These are phyloP conservation scores for Cataglyphis rosenhaueri DNA, from an alignment of 2,888 invertebrate species.

Conservation along the genomic window DNA sequence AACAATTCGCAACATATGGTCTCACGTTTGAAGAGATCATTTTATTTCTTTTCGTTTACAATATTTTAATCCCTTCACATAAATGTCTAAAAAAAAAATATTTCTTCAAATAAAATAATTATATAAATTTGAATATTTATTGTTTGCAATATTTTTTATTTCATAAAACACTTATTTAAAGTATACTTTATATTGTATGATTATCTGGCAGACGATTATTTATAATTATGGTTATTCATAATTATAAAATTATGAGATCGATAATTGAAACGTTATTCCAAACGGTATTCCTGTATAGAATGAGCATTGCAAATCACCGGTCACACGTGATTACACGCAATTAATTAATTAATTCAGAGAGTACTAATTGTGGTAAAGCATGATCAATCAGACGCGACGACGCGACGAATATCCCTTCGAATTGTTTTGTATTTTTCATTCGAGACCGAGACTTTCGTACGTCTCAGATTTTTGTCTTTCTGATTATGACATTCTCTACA, in stretches of 20 bases:
- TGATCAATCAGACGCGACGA: background rate
- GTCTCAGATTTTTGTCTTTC: background rate
- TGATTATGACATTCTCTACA: background rate
- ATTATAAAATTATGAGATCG: conserved; percentile 19
- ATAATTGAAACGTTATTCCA: background rate
- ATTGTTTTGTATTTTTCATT: conserved; percentile 6
- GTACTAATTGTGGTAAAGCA: conserved; percentile 15
- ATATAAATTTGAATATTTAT: background rate
- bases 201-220: background rate
- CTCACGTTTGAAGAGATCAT: background rate
- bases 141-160: background rate
- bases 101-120: conserved; percentile 6
- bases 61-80: no score
- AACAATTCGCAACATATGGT: background rate
- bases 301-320: background rate
- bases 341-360: conserved; percentile 22
- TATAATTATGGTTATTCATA: background rate
- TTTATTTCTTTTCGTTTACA: background rate
- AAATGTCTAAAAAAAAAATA: background rate
- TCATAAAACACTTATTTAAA: background rate
- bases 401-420: background rate
- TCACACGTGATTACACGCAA: background rate
- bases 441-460: background rate
- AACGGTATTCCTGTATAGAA: background rate
- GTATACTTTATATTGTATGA: background rate